Percentiles rank a stretch among this genome's conserved stretches.
These are phyloP conservation scores for Parnassius orleans DNA, from an alignment of 2,888 invertebrate species.

Conservation along the genomic window DNA sequence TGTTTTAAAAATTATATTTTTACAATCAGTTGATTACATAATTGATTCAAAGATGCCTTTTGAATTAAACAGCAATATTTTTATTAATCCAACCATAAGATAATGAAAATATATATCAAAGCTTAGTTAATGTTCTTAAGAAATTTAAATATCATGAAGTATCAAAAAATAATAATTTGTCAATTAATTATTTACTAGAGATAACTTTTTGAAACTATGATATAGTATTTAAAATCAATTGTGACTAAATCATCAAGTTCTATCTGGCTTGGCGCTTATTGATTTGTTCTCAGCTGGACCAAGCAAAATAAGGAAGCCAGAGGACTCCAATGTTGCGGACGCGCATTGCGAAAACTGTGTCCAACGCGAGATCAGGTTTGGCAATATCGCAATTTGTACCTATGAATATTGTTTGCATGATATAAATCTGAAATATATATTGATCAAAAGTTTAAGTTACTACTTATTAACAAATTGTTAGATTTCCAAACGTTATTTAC, in stretches of 20 bases:
- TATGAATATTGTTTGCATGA: constrained; percentile 48
- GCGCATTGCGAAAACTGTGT: constrained; percentile 55
- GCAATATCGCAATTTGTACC: constrained; percentile 46
- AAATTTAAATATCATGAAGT: background rate
- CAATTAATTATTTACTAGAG: background rate
- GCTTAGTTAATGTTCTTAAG: background rate
- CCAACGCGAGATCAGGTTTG: constrained; percentile 64
- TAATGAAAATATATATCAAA: background rate
- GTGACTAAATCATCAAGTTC: constrained; percentile 23
- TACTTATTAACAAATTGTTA: constrained; percentile 18
- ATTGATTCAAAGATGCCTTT: too few relatives aligned
- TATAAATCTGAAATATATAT: constrained; percentile 32
- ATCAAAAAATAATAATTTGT: background rate
- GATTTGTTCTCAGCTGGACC: constrained; percentile 71
- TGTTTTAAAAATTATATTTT: too few relatives aligned
- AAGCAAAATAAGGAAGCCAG: constrained; percentile 56
- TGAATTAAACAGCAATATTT: too few relatives aligned
- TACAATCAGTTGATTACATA: too few relatives aligned
- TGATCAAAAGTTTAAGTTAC: constrained; percentile 14
- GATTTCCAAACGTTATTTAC: constrained; percentile 16
- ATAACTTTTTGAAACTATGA: background rate
- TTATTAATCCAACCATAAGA: too few relatives aligned
- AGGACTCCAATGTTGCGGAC: constrained; percentile 44
- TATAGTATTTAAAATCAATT: background rate
- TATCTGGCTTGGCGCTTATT: constrained; percentile 68